Base-by-base conservation (phyloP, 2,797 vertebrate genomes). In the Galago senegalensis region DNA sequence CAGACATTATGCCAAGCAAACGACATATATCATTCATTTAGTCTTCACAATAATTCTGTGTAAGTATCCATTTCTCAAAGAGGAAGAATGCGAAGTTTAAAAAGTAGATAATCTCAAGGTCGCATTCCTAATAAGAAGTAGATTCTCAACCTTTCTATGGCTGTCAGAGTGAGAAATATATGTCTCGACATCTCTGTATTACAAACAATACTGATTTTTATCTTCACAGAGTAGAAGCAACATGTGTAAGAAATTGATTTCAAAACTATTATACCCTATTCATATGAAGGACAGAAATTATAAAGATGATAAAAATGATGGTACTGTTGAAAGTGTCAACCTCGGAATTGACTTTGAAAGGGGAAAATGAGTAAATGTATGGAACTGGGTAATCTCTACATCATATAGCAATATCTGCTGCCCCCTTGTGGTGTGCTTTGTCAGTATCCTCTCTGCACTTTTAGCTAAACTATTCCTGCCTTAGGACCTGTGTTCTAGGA, bases 321-420 rank as follows among this genome's bases (percentile, higher is more conserved):
- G 40, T 43, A 20, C 5, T 34, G 2, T 12, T 31, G 25, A 95
- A 3, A 21, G 13, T 56, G 46, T 80, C 34, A 83, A 77, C 6
- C 16, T 77, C 8, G 82, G n/a, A 88, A 92, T 90, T 79, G 79
- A 83, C 7, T 2, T 1, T 75, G 25, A 27, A 70, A 53, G 49
- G 4, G 7, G 8, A 0, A 34, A 49, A 87, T 75, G 2, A 12
- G 8, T 27, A 31, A 37, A 16, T 70, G 86, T 61, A 18, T 3
- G 83, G 46, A 79, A 89, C 21, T 20, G 80, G 70, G 25, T 21
- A 46, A 31, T 49, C 18, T 49, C 46, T 72, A 85, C 14, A 40
- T 29, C 40, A 82, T 76, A 82, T 8, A 80, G 70, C 31, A 94
- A 77, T 81, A n/a, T 84, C 17, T 97, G 86, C 91, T 92, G 86